Evolutionary conservation across 2,888 invertebrate genomes (phyloP).

Genomic region (Allophyes oxyacanthae): DNA sequence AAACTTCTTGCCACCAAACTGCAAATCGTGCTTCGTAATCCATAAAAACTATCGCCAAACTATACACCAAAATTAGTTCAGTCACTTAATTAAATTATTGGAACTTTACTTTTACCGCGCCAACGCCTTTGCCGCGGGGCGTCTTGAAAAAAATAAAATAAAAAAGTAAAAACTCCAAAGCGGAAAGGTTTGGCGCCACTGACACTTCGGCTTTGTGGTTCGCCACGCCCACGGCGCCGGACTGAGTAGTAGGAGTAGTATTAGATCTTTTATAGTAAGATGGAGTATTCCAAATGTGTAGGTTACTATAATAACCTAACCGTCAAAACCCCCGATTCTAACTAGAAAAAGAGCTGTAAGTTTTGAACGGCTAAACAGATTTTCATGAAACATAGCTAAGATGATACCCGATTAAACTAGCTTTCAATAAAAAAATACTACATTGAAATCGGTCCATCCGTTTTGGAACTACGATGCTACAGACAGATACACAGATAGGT

Average conservation of each 20-base stretch:
- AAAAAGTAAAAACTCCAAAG: slow-evolving; percentile 73
- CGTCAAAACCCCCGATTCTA: no score
- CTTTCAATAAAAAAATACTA: no score
- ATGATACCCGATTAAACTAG: no score
- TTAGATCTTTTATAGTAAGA: slow-evolving; percentile 24
- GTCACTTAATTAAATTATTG: slow-evolving; percentile 73
- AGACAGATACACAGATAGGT: no score
- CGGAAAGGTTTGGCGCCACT: slow-evolving; percentile 82
- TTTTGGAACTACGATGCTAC: no score
- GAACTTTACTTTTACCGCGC: slow-evolving; percentile 60
- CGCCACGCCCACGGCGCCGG: slow-evolving; percentile 80
- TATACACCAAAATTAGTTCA: slow-evolving; percentile 46
- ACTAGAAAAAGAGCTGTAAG: no score
- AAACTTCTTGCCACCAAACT: background rate
- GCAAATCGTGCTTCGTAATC: slow-evolving; percentile 2
- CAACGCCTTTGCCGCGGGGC: slow-evolving; percentile 77
- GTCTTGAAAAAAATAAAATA: slow-evolving; percentile 65
- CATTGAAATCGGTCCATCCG: no score
- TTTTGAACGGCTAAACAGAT: no score
- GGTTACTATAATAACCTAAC: no score
- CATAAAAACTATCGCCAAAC: slow-evolving; percentile 38
- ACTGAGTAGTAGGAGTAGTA: slow-evolving; percentile 7
- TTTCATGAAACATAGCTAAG: no score
- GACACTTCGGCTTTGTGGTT: slow-evolving; percentile 68
- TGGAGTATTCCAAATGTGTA: slow-evolving; percentile 18